phyloP scores from a whole-genome alignment of 2,797 vertebrate genomes.

The Gymnoscopelus microlampas region DNA sequence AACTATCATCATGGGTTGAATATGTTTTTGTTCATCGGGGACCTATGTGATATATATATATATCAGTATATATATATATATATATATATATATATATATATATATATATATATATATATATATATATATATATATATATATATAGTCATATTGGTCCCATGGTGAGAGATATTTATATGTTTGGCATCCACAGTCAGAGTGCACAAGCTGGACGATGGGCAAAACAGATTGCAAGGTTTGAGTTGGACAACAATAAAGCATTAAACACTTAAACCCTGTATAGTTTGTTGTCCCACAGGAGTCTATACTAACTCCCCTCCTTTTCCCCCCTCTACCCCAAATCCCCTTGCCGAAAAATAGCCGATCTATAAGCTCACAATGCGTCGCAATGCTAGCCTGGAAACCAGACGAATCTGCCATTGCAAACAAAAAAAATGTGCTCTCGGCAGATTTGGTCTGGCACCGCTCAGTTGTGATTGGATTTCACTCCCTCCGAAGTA shows the following conservation, averaged over 20 bases:
- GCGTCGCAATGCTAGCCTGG: no score
- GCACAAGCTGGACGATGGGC: background rate
- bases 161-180: conserved; percentile 36
- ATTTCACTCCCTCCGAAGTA: no score
- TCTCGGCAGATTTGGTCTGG: no score
- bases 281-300: no score
- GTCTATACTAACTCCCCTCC: no score
- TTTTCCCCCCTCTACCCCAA: no score
- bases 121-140: conserved; percentile 6
- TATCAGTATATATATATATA: conserved; percentile 14
- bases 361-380: no score
- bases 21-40: conserved; percentile 48
- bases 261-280: no score
- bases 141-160: conserved; percentile 23
- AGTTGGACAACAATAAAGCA: background rate
- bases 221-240: background rate
- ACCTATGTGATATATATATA: conserved; percentile 16
- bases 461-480: no score
- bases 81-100: conserved; percentile 8
- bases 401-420: no score
- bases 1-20: conserved; percentile 41
- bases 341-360: no score
- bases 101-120: conserved; percentile 1
- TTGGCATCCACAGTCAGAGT: conserved; percentile 8
- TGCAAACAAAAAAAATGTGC: no score